phyloP scores from a whole-genome alignment of 2,797 vertebrate genomes.

The Mormyrus proboscirostris region DNA sequence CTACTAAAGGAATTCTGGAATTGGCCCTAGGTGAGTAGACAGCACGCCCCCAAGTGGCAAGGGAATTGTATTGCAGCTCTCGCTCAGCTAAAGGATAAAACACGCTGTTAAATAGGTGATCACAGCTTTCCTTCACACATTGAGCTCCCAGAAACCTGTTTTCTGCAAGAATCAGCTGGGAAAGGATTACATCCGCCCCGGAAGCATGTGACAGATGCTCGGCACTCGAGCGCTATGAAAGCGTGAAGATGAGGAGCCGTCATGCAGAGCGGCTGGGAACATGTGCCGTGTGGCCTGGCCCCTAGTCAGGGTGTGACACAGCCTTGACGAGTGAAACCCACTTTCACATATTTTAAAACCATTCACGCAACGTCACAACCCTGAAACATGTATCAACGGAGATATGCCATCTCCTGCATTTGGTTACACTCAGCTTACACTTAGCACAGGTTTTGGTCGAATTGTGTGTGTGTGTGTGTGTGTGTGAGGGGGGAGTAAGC shows the following conservation, averaged over 20 bases:
- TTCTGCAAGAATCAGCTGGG: constrained; percentile 1
- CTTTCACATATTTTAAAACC: neutral
- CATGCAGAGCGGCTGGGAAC: neutral
- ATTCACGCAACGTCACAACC: neutral
- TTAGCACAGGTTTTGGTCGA: neutral
- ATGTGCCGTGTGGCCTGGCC: neutral
- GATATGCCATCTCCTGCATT: neutral
- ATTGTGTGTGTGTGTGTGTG: neutral
- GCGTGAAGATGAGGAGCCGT: neutral
- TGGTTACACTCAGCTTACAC: neutral
- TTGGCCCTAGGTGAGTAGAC: neutral
- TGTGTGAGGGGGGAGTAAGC: neutral
- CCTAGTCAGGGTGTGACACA: neutral
- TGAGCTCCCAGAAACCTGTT: neutral
- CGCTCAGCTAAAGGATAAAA: neutral
- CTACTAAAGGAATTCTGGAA: neutral
- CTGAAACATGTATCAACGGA: neutral
- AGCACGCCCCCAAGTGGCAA: neutral
- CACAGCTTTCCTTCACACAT: constrained; percentile 9
- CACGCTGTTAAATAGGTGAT: neutral
- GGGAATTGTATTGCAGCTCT: neutral
- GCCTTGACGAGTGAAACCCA: neutral
- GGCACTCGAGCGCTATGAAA: neutral
- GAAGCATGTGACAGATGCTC: neutral
- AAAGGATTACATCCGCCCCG: neutral